These are phyloP conservation scores for Branchellion lobata DNA, from an alignment of 2,888 invertebrate species.

Conservation along the genomic window DNA sequence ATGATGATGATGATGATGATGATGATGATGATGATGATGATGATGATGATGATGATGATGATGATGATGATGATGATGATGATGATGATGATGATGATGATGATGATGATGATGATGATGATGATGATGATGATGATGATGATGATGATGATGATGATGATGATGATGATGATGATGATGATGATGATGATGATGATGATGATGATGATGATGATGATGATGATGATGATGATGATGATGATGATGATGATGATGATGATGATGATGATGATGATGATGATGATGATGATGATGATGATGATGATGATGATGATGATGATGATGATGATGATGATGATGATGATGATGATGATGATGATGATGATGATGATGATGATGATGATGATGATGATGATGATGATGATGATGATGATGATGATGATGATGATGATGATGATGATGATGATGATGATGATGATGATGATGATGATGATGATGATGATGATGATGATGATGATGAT, in stretches of 20 bases:
- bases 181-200: constrained; percentile 34
- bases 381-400: constrained; percentile 37
- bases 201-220: constrained; percentile 25
- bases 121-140: constrained; percentile 38
- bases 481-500: constrained; percentile 38
- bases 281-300: neutral
- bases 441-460: constrained; percentile 40
- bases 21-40: constrained; percentile 31
- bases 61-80: constrained; percentile 30
- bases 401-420: constrained; percentile 31
- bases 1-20: constrained; percentile 30
- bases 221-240: neutral
- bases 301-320: constrained; percentile 39
- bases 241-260: neutral
- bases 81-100: constrained; percentile 31
- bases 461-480: constrained; percentile 37
- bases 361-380: constrained; percentile 38
- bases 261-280: neutral
- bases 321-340: constrained; percentile 37
- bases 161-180: constrained; percentile 35
- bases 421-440: constrained; percentile 30
- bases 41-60: constrained; percentile 31
- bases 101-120: constrained; percentile 38
- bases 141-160: constrained; percentile 39
- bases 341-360: constrained; percentile 37